Base-by-base conservation (phyloP, 2,113 vertebrate genomes). In the Paracanthobrama guichenoti region DNA sequence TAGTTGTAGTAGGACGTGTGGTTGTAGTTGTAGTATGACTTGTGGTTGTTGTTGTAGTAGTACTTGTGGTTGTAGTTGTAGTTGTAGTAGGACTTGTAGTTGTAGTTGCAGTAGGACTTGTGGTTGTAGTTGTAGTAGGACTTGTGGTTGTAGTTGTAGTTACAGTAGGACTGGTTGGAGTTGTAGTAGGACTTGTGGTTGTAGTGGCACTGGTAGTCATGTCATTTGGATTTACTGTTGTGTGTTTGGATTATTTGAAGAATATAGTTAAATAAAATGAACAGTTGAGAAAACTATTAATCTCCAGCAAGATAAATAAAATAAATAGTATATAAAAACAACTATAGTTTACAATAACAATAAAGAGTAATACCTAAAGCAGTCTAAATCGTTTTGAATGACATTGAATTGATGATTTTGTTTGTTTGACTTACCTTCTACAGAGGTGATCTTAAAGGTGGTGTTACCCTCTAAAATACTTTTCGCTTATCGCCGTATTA, bases 401-500 rank as follows among this genome's bases (percentile, higher is more conserved):
- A 35, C 6, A 18, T 9, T 64, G 6, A 2, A 66, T 31, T 66
- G 62, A 66, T 35, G 6, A 35, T 35, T 8, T n/a, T n/a, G n/a
- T 35, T 10, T 8, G 6, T 31, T 66, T 66, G 28, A 76, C n/a
- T 75, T 75, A 75, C 72, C 3, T 5, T 7, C 31, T 55, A 76
- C 46, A 31, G 13, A 55, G 12, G 48, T 55, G 26, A 55, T 76
- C 5, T 35, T 76, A 28, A 76, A 2, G 4, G 74, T 35, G n/a
- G 26, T 53, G 18, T 18, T 76, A 20, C n/a, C 16, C 9, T 55
- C 20, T 5, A 48, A 8, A 16, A 74, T n/a, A 74, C 3, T 13
- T n/a, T 3, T 12, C 0, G 0, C 0, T 39, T 39, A 39, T 39
- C 39, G 0, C 39, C 6, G 6, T 7, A 39, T 7, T 1, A 39